phyloP scores from a whole-genome alignment of 2,888 invertebrate species.

The Diarsia brunnea region DNA sequence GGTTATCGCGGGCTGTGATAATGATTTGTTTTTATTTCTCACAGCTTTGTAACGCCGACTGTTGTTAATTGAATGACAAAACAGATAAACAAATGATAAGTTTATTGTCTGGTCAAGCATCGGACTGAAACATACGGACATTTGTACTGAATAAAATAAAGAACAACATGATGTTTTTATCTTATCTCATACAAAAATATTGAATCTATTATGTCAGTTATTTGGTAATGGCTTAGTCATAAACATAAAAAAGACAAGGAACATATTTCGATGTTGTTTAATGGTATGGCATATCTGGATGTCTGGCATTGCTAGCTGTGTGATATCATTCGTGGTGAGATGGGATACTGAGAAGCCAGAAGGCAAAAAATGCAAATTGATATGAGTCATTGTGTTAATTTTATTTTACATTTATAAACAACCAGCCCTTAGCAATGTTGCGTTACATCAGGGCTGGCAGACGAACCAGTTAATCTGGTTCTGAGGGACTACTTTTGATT shows the following conservation, averaged over 20 bases:
- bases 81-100: slow-evolving; percentile 66
- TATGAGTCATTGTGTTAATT: slow-evolving; percentile 67
- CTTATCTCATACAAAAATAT: slow-evolving; percentile 48
- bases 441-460: slow-evolving; percentile 57
- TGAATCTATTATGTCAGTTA: slow-evolving; percentile 42
- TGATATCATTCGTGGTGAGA: slow-evolving; percentile 61
- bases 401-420: slow-evolving; percentile 58
- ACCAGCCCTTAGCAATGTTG: slow-evolving; percentile 61
- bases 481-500: neutral
- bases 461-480: slow-evolving; percentile 8
- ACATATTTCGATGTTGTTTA: slow-evolving; percentile 15
- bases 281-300: slow-evolving; percentile 33
- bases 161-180: slow-evolving; percentile 29
- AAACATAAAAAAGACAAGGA: slow-evolving; percentile 14
- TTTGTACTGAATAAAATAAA: slow-evolving; percentile 30
- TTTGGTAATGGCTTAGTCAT: slow-evolving; percentile 42
- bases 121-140: slow-evolving; percentile 28
- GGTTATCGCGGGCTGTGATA: slow-evolving; percentile 78
- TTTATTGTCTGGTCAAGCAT: slow-evolving; percentile 45
- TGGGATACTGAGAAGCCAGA: slow-evolving; percentile 61
- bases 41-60: slow-evolving; percentile 75
- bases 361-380: slow-evolving; percentile 67
- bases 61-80: slow-evolving; percentile 69
- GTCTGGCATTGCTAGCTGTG: slow-evolving; percentile 35
- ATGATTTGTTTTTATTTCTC: slow-evolving; percentile 81